Evolutionary conservation across 2,888 invertebrate species (phyloP).

Genomic region (Portevinia maculata): DNA sequence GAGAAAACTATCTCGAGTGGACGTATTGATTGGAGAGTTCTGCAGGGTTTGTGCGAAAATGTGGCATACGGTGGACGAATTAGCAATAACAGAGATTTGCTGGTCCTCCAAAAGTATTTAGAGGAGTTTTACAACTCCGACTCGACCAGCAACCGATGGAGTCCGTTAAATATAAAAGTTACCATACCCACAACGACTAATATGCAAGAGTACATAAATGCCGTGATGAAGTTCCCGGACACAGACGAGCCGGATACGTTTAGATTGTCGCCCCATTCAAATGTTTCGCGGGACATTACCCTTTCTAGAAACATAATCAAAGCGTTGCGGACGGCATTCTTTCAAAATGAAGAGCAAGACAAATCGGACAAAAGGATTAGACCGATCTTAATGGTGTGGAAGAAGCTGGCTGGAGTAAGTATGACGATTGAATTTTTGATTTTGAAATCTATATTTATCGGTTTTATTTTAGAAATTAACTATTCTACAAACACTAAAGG

Average conservation of each 20-base stretch:
- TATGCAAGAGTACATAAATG: constrained; percentile 80
- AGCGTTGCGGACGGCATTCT: constrained; percentile 78
- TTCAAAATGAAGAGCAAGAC: constrained; percentile 72
- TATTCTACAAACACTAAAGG: constrained; percentile 76
- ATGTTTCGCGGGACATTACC: constrained; percentile 79
- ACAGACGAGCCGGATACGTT: constrained; percentile 80
- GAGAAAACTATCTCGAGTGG: constrained; percentile 77
- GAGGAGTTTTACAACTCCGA: constrained; percentile 85
- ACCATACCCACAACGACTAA: constrained; percentile 80
- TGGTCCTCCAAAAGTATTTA: constrained; percentile 84
- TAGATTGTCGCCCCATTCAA: constrained; percentile 80
- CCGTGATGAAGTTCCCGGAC: constrained; percentile 80
- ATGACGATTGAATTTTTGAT: rapidly evolving
- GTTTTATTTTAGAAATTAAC: constrained; percentile 76
- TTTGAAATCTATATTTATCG: not conserved
- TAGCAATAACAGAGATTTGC: constrained; percentile 89
- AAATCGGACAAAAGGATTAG: constrained; percentile 85
- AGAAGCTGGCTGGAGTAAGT: constrained; percentile 86
- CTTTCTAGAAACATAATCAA: constrained; percentile 79
- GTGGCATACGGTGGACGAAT: constrained; percentile 94
- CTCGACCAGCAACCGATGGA: constrained; percentile 85
- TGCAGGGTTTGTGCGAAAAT: constrained; percentile 90
- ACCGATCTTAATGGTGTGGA: constrained; percentile 92
- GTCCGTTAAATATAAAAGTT: constrained; percentile 83
- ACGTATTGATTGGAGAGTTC: constrained; percentile 87